Base-by-base conservation (phyloP, 2,888 invertebrate species). In the Dermolepida albohirtum region DNA sequence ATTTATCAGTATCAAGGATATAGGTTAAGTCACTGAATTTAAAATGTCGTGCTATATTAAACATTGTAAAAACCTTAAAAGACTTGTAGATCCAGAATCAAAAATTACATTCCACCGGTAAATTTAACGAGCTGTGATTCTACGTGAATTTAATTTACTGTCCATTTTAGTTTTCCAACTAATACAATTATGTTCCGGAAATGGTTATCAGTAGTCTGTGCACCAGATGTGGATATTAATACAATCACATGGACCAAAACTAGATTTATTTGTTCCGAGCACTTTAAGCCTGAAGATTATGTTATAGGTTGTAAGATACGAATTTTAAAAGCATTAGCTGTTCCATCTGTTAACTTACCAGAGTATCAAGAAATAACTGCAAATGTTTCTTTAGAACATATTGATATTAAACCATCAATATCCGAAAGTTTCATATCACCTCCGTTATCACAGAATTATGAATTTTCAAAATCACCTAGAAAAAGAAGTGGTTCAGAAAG, bases 1-100 rank as follows among this genome's bases (percentile, higher is more conserved):
- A 10, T 43, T 43, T 43, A 2, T 5, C 6, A 43, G 2, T 11
- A 11, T 43, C n/a, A n/a, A n/a, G n/a, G n/a, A n/a, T n/a, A n/a
- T n/a, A n/a, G n/a, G n/a, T n/a, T n/a, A n/a, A n/a, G n/a, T n/a
- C n/a, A n/a, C n/a, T n/a, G n/a, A n/a, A n/a, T 43, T 43, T 43
- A 1, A 11, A 43, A 43, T 43, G 43, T 43, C 43, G 1, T 43
- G 43, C 11, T 12, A n/a, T 43, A 14, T 43, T 10, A 43, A 43
- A 43, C n/a, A 43, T 11, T 43, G 43, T 43, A 43, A 43, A 11
- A 43, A 43, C 43, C 1, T 43, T 43, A 43, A 11, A 43, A 43
- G 43, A 14, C 43, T 43, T 43, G 5, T 43, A 43, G 12, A n/a
- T 43, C 12, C 43, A 5, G 43, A 14, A 5, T 43, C 12, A 12